Evolutionary conservation across 2,888 invertebrate species (phyloP).

Genomic region (Nymphalis urticae): DNA sequence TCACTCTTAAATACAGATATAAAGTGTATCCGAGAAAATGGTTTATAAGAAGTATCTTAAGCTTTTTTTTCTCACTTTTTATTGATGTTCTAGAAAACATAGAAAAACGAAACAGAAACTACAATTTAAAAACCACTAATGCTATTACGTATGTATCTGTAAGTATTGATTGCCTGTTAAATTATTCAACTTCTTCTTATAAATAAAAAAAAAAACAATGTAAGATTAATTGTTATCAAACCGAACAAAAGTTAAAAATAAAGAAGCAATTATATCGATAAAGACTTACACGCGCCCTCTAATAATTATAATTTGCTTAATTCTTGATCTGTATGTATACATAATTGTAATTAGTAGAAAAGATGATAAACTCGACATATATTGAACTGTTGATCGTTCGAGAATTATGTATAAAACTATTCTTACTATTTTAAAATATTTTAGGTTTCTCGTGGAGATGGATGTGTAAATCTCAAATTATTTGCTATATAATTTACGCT

Average conservation of each 20-base stretch:
- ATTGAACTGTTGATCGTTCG: slow-evolving; percentile 4
- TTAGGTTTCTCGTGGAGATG: too few relatives aligned
- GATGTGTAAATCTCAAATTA: background rate
- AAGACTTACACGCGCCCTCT: slow-evolving; percentile 9
- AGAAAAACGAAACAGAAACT: too few relatives aligned
- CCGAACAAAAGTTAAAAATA: slow-evolving; percentile 12
- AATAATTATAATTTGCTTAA: slow-evolving; percentile 10
- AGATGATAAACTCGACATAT: background rate
- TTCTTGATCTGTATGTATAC: slow-evolving; percentile 8
- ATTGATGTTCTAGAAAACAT: too few relatives aligned
- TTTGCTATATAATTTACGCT: background rate
- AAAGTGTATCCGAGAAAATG: too few relatives aligned
- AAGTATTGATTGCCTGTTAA: too few relatives aligned
- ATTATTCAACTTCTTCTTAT: too few relatives aligned
- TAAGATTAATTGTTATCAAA: background rate
- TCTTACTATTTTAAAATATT: too few relatives aligned
- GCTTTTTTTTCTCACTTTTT: too few relatives aligned
- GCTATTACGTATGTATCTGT: too few relatives aligned
- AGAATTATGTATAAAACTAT: background rate
- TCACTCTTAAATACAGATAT: too few relatives aligned
- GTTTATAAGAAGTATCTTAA: too few relatives aligned
- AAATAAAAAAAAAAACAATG: background rate
- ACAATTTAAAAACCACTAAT: too few relatives aligned
- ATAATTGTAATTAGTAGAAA: background rate
- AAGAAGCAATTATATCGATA: slow-evolving; percentile 1